A percentile compares a stretch with the other conserved stretches of the same genome.
Evolutionary conservation across 2,888 invertebrate genomes (phyloP).

Genomic region (Dusona sp.): DNA sequence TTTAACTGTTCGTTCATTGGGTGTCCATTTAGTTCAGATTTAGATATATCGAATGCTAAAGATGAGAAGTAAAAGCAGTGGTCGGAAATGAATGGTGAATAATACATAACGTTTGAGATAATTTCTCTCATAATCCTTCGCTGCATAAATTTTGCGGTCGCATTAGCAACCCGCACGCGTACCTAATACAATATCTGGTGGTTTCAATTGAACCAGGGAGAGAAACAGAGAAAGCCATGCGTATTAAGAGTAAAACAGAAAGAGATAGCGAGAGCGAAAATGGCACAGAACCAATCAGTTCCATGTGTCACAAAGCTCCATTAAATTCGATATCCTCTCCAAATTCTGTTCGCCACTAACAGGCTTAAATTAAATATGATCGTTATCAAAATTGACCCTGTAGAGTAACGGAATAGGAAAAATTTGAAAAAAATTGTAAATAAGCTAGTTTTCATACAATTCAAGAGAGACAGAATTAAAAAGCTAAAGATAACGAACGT

Average conservation of each 20-base stretch:
- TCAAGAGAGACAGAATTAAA: too few relatives aligned
- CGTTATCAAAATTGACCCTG: not conserved
- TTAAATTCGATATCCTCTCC: not conserved
- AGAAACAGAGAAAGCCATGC: not conserved
- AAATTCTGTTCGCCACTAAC: not conserved
- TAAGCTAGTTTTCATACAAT: too few relatives aligned
- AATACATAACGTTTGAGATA: constrained; percentile 1
- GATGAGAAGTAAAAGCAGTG: not conserved
- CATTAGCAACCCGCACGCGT: not conserved
- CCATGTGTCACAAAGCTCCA: not conserved
- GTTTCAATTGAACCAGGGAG: not conserved
- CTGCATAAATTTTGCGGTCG: not conserved
- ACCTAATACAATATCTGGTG: constrained; percentile 1
- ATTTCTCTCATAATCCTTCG: constrained; percentile 8
- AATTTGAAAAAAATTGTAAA: not conserved
- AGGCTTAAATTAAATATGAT: not conserved
- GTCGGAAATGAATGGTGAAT: not conserved
- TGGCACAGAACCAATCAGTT: not conserved
- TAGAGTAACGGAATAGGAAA: not conserved
- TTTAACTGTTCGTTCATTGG: constrained; percentile 10
- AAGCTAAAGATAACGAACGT: too few relatives aligned
- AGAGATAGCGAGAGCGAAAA: not conserved
- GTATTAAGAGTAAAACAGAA: not conserved
- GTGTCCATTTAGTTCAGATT: not conserved
- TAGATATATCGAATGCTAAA: not conserved